Percentiles rank a stretch among this genome's conserved stretches.
Evolutionary conservation across 2,113 vertebrate species (phyloP).

Genomic region (Mohoua ochrocephala): DNA sequence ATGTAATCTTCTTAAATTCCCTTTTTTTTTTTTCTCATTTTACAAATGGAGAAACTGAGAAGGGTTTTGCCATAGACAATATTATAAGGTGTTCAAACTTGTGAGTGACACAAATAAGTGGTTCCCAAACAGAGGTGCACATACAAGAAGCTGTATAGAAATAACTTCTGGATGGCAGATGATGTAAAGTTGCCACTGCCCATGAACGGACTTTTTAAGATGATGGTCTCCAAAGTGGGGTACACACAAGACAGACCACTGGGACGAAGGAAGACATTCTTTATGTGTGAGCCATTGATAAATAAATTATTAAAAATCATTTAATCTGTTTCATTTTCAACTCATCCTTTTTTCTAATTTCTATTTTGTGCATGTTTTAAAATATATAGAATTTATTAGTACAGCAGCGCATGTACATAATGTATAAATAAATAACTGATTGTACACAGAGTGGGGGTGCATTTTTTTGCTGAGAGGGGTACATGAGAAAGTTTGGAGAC

Average conservation of each 20-base stretch:
- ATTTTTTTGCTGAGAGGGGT: background rate
- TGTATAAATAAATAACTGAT: background rate
- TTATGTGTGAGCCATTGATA: background rate
- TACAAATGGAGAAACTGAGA: background rate
- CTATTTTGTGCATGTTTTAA: background rate
- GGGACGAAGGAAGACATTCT: background rate
- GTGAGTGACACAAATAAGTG: background rate
- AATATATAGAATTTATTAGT: background rate
- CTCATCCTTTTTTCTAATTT: background rate
- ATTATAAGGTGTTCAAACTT: background rate
- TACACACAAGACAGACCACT: background rate
- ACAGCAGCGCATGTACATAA: background rate
- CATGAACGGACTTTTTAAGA: background rate
- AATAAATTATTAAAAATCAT: rapidly evolving
- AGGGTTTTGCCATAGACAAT: background rate
- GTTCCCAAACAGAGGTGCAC: background rate
- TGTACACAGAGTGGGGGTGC: background rate
- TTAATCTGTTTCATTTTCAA: background rate
- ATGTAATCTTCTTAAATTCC: background rate
- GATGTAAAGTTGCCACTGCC: background rate
- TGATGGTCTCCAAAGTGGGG: background rate
- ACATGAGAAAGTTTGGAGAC: background rate
- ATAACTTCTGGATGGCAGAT: background rate
- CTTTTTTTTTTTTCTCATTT: too few relatives aligned
- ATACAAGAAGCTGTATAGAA: background rate